These are phyloP conservation scores for Peromyscus maniculatus DNA, from an alignment of 2,113 vertebrate species.

Conservation along the genomic window DNA sequence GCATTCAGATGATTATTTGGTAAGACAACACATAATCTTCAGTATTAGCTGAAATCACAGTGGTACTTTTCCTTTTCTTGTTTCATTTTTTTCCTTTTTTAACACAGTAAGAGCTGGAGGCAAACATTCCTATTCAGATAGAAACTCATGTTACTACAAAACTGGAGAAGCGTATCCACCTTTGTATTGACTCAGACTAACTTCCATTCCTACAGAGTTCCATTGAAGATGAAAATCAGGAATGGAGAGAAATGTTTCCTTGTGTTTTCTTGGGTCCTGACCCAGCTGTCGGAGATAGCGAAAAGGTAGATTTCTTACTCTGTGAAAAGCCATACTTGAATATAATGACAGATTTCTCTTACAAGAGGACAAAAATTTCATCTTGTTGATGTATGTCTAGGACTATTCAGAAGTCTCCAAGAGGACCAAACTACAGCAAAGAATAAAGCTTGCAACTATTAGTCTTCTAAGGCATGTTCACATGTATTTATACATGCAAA, in stretches of 20 bases:
- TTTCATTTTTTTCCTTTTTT: background rate
- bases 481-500: background rate
- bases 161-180: background rate
- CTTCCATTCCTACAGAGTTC: slow-evolving; percentile 6
- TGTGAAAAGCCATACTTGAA: background rate
- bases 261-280: background rate
- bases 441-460: background rate
- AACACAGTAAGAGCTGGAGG: background rate
- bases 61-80: background rate
- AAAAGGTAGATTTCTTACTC: background rate
- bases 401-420: background rate
- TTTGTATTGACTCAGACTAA: background rate
- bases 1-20: slow-evolving; percentile 39
- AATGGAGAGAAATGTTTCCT: background rate
- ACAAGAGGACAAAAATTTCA: background rate
- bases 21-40: background rate
- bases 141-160: background rate
- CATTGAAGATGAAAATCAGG: background rate
- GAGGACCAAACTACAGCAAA: background rate
- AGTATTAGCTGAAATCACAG: slow-evolving; percentile 29
- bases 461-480: background rate
- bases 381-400: background rate
- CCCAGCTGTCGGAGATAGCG: background rate
- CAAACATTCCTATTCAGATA: background rate
- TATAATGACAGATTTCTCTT: background rate